Conservation (phyloP, 2,888 invertebrate genomes). For the Mimas tiliae region DNA sequence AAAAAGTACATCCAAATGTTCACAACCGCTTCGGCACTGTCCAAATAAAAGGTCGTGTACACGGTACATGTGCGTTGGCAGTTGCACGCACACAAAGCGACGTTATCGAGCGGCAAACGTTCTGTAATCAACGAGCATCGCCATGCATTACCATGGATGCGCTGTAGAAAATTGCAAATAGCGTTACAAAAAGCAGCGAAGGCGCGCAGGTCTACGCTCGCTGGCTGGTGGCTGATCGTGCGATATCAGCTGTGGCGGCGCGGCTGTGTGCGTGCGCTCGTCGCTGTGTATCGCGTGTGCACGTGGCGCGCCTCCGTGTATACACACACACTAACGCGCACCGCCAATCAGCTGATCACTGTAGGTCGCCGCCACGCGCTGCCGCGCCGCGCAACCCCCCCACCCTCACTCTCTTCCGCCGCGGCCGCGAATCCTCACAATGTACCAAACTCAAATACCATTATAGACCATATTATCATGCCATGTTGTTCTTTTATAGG, state of each 20-base stretch:
- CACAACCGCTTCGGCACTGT: constrained; percentile 6
- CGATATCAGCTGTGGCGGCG: constrained; percentile 40
- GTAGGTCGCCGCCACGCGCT: constrained; percentile 56
- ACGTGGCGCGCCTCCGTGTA: constrained; percentile 49
- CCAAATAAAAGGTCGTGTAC: constrained; percentile 8
- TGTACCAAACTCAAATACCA: constrained; percentile 20
- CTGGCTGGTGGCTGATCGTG: constrained; percentile 40
- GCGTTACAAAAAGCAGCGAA: constrained; percentile 11
- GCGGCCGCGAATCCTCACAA: constrained; percentile 21
- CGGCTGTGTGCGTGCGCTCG: constrained; percentile 35
- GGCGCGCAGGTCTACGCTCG: constrained; percentile 33
- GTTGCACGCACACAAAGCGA: constrained; percentile 11
- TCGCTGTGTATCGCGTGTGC: constrained; percentile 41
- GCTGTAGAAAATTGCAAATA: constrained; percentile 23
- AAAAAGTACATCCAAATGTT: constrained; percentile 7
- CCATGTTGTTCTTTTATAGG: constrained; percentile 13
- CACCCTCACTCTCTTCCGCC: constrained; percentile 1
- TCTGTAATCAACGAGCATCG: constrained; percentile 18
- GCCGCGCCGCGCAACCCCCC: constrained; percentile 31
- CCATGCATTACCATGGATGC: constrained; percentile 24
- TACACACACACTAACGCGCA: constrained; percentile 43
- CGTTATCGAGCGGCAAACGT: constrained; percentile 18
- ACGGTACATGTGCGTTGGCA: background rate
- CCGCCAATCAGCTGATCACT: constrained; percentile 79
- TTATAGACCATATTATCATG: constrained; percentile 2